These are phyloP conservation scores for Peromyscus eremicus DNA, from an alignment of 2,797 vertebrate species.

Conservation along the genomic window DNA sequence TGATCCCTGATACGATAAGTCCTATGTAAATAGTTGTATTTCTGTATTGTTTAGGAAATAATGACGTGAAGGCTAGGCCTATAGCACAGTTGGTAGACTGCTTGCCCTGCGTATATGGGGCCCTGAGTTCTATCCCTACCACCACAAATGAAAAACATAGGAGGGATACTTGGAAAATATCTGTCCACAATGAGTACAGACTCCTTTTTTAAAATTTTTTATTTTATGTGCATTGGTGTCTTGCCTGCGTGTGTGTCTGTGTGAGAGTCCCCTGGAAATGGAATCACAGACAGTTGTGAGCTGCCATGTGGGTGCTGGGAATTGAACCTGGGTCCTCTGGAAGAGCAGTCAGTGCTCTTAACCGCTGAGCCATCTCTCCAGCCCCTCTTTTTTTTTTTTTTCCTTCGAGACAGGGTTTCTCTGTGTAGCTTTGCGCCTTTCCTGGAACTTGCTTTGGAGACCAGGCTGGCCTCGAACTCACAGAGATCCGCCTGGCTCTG, in stretches of 20 bases:
- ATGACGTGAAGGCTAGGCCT: not conserved
- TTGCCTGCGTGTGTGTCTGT: too few species aligned
- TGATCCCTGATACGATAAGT: not conserved
- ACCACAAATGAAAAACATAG: not conserved
- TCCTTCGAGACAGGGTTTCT: not conserved
- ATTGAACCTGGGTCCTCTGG: too few species aligned
- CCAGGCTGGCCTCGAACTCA: not conserved
- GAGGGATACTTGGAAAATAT: not conserved
- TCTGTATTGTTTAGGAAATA: not conserved
- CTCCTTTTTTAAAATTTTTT: too few species aligned
- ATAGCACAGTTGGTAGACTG: not conserved
- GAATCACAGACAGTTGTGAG: too few species aligned
- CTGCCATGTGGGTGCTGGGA: too few species aligned
- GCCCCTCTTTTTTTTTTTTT: too few species aligned
- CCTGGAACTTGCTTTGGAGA: not conserved
- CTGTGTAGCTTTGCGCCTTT: not conserved
- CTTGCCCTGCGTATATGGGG: not conserved
- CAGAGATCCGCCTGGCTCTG: not conserved
- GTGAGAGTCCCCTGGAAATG: too few species aligned
- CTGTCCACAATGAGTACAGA: not conserved
- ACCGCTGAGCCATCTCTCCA: too few species aligned
- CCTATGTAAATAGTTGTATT: too few species aligned
- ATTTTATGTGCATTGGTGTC: too few species aligned
- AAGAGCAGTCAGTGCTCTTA: too few species aligned
- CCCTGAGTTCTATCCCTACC: not conserved